phyloP scores from a whole-genome alignment of 2,113 vertebrate genomes.

The Gopherus evgoodei region DNA sequence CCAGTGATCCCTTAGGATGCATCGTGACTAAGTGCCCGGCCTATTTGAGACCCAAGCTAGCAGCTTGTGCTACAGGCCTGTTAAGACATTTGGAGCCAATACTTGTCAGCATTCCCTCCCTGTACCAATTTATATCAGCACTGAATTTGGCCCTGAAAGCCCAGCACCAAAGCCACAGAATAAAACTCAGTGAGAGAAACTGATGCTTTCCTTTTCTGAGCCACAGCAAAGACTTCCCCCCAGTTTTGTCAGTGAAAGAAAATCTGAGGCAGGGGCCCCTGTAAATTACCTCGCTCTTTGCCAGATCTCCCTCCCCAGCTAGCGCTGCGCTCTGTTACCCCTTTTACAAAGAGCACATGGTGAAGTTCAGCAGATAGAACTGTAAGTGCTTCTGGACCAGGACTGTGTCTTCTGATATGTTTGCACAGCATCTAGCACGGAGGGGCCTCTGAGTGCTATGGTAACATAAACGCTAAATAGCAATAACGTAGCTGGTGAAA shows the following conservation, averaged over 20 bases:
- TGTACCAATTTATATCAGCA: background rate
- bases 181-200: background rate
- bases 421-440: background rate
- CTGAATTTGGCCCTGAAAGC: background rate
- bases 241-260: background rate
- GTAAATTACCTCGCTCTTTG: background rate
- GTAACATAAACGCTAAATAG: background rate
- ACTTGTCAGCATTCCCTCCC: background rate
- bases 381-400: background rate
- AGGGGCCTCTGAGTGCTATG: background rate
- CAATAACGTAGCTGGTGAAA: background rate
- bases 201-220: background rate
- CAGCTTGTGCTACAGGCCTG: background rate
- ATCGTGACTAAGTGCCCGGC: background rate
- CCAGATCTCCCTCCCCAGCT: background rate
- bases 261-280: background rate
- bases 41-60: background rate
- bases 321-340: background rate
- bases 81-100: fast-evolving
- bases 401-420: background rate
- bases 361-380: background rate
- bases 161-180: background rate
- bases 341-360: background rate
- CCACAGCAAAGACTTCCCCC: background rate
- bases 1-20: background rate